Conservation (phyloP, 2,888 invertebrate species). For the Antitype chi region DNA sequence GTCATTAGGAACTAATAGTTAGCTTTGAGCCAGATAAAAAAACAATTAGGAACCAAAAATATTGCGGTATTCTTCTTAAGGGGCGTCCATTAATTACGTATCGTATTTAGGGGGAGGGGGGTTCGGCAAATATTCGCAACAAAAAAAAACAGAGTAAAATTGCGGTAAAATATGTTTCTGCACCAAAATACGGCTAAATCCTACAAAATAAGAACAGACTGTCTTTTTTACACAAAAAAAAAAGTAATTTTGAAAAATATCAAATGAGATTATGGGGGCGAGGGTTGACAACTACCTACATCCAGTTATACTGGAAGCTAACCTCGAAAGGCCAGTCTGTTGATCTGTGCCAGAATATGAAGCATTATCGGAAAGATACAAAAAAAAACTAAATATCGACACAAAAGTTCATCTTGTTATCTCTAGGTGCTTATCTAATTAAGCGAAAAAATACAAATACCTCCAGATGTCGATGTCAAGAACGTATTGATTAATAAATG, state of each 20-base stretch:
- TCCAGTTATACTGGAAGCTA: background rate
- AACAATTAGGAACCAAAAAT: background rate
- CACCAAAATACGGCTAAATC: too few relatives aligned
- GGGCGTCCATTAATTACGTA: too few relatives aligned
- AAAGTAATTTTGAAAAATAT: too few relatives aligned
- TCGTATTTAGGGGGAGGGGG: too few relatives aligned
- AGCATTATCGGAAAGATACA: background rate
- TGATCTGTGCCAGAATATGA: background rate
- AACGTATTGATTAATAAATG: constrained; percentile 52
- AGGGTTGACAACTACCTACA: background rate
- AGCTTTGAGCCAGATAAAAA: background rate
- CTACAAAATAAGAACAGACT: too few relatives aligned
- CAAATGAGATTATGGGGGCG: too few relatives aligned
- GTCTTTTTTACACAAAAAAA: too few relatives aligned
- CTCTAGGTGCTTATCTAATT: constrained; percentile 40
- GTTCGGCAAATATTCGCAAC: too few relatives aligned
- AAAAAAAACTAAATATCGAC: constrained; percentile 1
- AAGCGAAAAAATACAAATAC: constrained; percentile 42
- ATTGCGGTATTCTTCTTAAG: background rate
- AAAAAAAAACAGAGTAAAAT: too few relatives aligned
- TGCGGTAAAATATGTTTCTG: too few relatives aligned
- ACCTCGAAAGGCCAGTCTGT: background rate
- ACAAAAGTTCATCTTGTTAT: constrained; percentile 16
- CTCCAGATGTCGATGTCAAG: constrained; percentile 62
- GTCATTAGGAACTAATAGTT: too few relatives aligned